Percentiles rank a stretch among this genome's conserved stretches.
phyloP scores from a whole-genome alignment of 2,888 invertebrate genomes.

The Sepiola atlantica region DNA sequence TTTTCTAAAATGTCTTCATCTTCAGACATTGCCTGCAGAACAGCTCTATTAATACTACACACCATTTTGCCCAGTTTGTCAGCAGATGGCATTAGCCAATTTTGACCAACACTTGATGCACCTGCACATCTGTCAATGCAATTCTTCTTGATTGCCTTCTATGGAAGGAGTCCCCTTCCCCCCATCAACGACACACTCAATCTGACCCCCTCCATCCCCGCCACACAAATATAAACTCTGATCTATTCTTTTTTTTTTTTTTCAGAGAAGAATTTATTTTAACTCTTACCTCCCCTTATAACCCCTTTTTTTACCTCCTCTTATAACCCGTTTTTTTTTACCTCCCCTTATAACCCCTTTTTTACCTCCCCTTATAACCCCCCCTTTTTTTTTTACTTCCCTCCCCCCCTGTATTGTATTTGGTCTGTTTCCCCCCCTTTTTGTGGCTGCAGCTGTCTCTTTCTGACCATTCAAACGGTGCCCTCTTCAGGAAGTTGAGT shows the following conservation, averaged over 20 bases:
- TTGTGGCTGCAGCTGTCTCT: neutral
- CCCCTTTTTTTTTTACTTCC: neutral
- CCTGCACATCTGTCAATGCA: neutral
- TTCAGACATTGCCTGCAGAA: neutral
- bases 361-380: too few species aligned
- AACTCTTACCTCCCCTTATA: neutral
- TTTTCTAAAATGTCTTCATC: neutral
- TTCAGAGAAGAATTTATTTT: neutral
- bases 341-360: too few species aligned
- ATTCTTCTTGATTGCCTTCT: conserved; percentile 12
- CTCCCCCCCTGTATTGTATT: too few species aligned
- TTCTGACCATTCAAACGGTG: neutral
- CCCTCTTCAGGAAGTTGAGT: neutral
- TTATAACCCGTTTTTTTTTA: too few species aligned
- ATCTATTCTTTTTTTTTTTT: neutral
- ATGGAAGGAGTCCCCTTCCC: too few species aligned
- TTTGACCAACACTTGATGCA: conserved; percentile 8
- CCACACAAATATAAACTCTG: neutral
- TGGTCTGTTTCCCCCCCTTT: neutral
- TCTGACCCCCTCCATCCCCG: neutral
- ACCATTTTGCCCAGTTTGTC: neutral
- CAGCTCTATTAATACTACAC: too few species aligned
- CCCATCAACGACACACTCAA: too few species aligned
- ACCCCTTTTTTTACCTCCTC: neutral
- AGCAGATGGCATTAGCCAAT: neutral